These are phyloP conservation scores for Syncerus caffer DNA, from an alignment of 2,797 vertebrate species.

Conservation along the genomic window DNA sequence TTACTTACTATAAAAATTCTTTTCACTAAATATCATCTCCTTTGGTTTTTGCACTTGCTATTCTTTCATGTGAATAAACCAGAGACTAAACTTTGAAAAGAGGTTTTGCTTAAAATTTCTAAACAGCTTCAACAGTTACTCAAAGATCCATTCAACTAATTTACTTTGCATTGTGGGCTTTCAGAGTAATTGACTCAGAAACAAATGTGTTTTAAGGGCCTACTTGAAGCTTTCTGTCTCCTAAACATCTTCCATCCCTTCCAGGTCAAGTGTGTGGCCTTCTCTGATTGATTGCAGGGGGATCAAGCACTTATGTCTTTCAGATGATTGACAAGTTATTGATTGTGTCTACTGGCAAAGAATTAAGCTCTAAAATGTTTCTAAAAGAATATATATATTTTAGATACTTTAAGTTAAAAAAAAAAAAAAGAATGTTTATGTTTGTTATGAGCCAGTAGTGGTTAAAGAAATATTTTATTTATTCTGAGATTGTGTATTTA, in stretches of 20 bases:
- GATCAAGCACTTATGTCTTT: slow-evolving; percentile 10
- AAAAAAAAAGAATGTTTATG: slow-evolving; percentile 10
- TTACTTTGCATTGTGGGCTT: slow-evolving; percentile 41
- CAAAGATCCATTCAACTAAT: slow-evolving; percentile 45
- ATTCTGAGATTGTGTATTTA: not conserved
- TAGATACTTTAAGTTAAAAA: not conserved
- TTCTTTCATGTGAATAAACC: slow-evolving; percentile 62
- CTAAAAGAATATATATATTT: slow-evolving; percentile 34
- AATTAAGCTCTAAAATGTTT: slow-evolving; percentile 38
- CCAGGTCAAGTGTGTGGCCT: not conserved
- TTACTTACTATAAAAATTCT: slow-evolving; percentile 55
- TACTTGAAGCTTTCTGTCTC: slow-evolving; percentile 11
- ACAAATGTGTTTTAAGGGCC: slow-evolving; percentile 17
- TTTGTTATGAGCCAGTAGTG: not conserved
- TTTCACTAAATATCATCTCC: slow-evolving; percentile 49
- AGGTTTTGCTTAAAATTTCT: slow-evolving; percentile 61
- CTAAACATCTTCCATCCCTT: not conserved
- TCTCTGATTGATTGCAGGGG: slow-evolving; percentile 21
- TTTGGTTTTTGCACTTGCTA: slow-evolving; percentile 46
- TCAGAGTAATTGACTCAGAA: slow-evolving; percentile 31
- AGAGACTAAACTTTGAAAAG: slow-evolving; percentile 59
- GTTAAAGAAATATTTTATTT: slow-evolving; percentile 31
- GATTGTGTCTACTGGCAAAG: not conserved
- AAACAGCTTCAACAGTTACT: slow-evolving; percentile 49
- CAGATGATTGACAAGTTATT: slow-evolving; percentile 46